These are phyloP conservation scores for Nymphalis io DNA, from an alignment of 1,140 invertebrate genomes.

Conservation along the genomic window DNA sequence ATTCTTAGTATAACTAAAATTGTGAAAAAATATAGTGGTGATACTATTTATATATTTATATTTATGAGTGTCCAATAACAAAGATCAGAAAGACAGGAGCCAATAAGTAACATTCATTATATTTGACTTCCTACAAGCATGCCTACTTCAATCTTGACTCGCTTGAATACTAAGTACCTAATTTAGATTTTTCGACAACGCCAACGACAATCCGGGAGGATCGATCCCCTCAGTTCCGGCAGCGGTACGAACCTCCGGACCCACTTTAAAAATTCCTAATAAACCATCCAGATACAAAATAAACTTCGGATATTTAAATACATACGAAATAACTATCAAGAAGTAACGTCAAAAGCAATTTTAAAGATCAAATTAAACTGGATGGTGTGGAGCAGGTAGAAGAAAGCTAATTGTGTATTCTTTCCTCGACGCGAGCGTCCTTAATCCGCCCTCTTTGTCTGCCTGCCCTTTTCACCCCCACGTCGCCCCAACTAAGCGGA, in stretches of 20 bases:
- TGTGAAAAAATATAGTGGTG: too few species aligned
- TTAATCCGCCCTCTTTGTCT: constrained; percentile 72
- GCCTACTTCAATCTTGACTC: constrained; percentile 46
- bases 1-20: too few species aligned
- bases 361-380: constrained; percentile 55
- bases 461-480: constrained; percentile 48
- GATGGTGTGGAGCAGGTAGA: constrained; percentile 73
- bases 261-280: constrained; percentile 70
- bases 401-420: constrained; percentile 79
- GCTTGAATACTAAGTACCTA: constrained; percentile 73
- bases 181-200: constrained; percentile 76
- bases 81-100: neutral
- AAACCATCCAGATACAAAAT: constrained; percentile 53
- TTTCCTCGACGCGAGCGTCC: constrained; percentile 75
- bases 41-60: neutral
- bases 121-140: constrained; percentile 21
- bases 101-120: constrained; percentile 16
- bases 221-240: constrained; percentile 76
- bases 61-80: neutral
- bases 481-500: constrained; percentile 68
- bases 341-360: constrained; percentile 34
- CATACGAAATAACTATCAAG: constrained; percentile 42
- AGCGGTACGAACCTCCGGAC: constrained; percentile 57
- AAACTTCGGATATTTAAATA: constrained; percentile 38
- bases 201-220: constrained; percentile 65